These are phyloP conservation scores for Cotesia typhae DNA, from an alignment of 1,140 invertebrate genomes.

Conservation along the genomic window DNA sequence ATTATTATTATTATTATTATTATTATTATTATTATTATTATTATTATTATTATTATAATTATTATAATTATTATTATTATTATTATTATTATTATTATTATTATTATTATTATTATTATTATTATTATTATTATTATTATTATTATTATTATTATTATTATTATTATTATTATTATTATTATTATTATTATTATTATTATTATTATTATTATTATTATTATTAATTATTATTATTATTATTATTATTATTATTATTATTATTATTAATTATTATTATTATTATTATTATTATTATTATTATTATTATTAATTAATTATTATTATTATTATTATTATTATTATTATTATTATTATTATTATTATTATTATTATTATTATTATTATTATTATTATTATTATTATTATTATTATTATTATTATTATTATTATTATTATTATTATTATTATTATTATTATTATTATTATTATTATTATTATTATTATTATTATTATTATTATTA, in stretches of 20 bases:
- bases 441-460: conserved; percentile 63
- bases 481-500: conserved; percentile 62
- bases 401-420: conserved; percentile 56
- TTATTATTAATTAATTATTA: conserved; percentile 62
- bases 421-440: conserved; percentile 62
- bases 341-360: conserved; percentile 56
- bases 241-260: conserved; percentile 62
- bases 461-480: conserved; percentile 56
- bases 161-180: conserved; percentile 57
- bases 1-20: too few relatives aligned
- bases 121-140: conserved; percentile 62
- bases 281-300: conserved; percentile 62
- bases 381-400: conserved; percentile 63
- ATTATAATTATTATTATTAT: conserved; percentile 61
- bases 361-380: conserved; percentile 62
- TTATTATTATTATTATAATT: too few relatives aligned
- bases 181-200: conserved; percentile 62
- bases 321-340: conserved; percentile 63
- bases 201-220: conserved; percentile 62
- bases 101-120: conserved; percentile 57
- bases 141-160: conserved; percentile 62
- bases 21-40: too few relatives aligned
- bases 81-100: conserved; percentile 62
- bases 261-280: conserved; percentile 56
- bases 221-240: conserved; percentile 57